Base-by-base conservation (phyloP, 1,140 invertebrate species). In the Yoshiicerus persimilis region DNA sequence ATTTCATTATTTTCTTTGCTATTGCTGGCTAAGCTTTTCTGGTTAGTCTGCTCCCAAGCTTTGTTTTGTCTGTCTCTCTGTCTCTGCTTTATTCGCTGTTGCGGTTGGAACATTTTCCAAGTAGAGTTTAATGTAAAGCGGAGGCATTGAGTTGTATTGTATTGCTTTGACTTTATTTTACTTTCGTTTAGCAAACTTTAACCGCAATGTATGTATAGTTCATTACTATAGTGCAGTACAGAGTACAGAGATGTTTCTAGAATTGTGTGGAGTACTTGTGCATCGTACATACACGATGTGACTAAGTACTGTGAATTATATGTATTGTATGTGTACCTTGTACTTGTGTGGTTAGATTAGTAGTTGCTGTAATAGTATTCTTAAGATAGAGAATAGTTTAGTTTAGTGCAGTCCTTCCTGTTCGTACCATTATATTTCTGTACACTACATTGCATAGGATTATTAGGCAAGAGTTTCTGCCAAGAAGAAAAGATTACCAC, bases 401-500 rank as follows among this genome's bases (percentile, higher is more conserved):
- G 66, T 70, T 27, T 70, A 70, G 66, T 70, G 66, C 30, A 70
- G 66, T 70, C 25, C 16, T 70, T 70, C 66, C 27, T 70, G 66
- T 70, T 23, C 6, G 25, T 64, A 30, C 27, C 30, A 4, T 56
- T 56, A 56, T 56, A 56, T 56, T 56, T 80, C 75, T 80, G 34
- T 36, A 36, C 75, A 80, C 38, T 80, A 80, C 75, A 36, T 80
- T 80, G 75, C 32, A 80, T 80, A 34, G 32, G 75, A 80, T 80
- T 80, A 80, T 80, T 80, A 80, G 75, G 32, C 32, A 77, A 16
- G 32, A 32, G 11, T 80, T 80, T 80, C 27, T 80, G 75, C 34
- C 75, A 80, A 80, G 75, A 80, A 80, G 75, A 38, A 80, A 80
- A 80, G 75, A 80, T 80, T 80, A 80, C 75, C 34, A 70, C 66